A percentile compares a stretch with the other conserved stretches of the same genome.
Conservation (phyloP, 2,797 vertebrate genomes). For the Eleutherodactylus coqui region DNA sequence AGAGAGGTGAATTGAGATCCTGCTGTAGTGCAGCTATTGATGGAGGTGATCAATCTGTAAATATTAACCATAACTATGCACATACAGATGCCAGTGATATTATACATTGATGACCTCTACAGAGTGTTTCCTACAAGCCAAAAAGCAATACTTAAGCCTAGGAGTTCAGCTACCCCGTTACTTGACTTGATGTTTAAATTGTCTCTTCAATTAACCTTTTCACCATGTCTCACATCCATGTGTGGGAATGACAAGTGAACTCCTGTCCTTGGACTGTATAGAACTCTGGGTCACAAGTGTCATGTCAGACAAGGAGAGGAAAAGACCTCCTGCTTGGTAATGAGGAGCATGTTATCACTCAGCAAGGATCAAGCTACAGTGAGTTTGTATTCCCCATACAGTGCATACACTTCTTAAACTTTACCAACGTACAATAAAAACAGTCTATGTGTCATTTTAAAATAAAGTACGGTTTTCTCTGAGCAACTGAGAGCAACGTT, state of each 20-base stretch:
- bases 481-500: background rate
- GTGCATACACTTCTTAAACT: background rate
- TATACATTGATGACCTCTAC: background rate
- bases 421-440: background rate
- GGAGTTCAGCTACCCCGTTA: constrained; percentile 27
- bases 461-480: background rate
- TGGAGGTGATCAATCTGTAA: background rate
- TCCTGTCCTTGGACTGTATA: constrained; percentile 2
- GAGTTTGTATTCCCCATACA: background rate
- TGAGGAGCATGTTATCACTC: constrained; percentile 53
- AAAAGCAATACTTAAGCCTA: constrained; percentile 9
- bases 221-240: constrained; percentile 31
- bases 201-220: constrained; percentile 54
- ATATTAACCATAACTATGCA: background rate
- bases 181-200: constrained; percentile 50
- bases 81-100: background rate
- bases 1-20: background rate
- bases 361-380: background rate
- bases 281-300: constrained; percentile 48
- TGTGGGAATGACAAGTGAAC: constrained; percentile 46
- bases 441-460: background rate
- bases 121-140: background rate
- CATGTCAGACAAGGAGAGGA: constrained; percentile 57
- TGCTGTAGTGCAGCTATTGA: background rate
- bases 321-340: constrained; percentile 18